Conservation (phyloP, 2,797 vertebrate genomes). For the Steatocranus sp. region DNA sequence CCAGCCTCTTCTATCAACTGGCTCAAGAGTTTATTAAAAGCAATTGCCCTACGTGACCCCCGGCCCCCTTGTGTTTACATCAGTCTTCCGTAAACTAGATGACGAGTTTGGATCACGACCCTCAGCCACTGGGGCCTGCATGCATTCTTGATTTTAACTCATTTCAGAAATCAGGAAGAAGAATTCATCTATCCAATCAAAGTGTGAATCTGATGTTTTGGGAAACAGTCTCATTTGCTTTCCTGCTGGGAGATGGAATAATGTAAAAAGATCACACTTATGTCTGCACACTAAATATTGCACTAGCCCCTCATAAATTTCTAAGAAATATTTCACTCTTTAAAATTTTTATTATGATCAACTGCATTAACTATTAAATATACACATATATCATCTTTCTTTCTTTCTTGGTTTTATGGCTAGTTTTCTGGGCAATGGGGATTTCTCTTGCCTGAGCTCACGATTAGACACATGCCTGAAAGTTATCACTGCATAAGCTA, state of each 20-base stretch:
- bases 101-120: slow-evolving; percentile 63
- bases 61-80: slow-evolving; percentile 66
- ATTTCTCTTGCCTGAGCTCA: slow-evolving; percentile 16
- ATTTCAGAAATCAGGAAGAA: neutral
- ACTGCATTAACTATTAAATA: neutral
- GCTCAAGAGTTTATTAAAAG: slow-evolving; percentile 87
- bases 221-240: neutral
- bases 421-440: neutral
- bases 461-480: slow-evolving; percentile 2
- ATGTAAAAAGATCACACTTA: neutral
- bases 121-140: neutral
- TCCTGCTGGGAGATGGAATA: neutral
- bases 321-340: neutral
- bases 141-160: slow-evolving; percentile 1
- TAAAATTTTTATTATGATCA: neutral
- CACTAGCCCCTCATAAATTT: neutral
- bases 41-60: slow-evolving; percentile 72
- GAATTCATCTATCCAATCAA: neutral
- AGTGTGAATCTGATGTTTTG: neutral
- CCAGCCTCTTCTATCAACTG: slow-evolving; percentile 80
- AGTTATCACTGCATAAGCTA: neutral
- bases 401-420: neutral
- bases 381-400: neutral
- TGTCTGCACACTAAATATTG: neutral
- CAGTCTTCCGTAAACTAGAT: slow-evolving; percentile 73